These are phyloP conservation scores for Zaprionus lineosus DNA, from an alignment of 2,888 invertebrate species.

Conservation along the genomic window DNA sequence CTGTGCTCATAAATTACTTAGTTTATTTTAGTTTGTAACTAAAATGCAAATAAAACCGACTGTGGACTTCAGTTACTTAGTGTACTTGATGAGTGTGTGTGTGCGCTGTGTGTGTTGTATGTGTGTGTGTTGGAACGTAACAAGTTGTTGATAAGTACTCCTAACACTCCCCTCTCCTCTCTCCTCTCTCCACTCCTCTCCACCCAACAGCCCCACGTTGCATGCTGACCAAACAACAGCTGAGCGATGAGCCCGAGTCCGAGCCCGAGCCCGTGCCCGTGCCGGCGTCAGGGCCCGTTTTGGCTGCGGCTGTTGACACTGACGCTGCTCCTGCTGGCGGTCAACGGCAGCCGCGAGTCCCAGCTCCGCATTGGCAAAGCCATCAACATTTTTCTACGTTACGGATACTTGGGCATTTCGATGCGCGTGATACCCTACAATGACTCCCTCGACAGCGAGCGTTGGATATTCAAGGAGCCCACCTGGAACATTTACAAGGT, in stretches of 20 bases:
- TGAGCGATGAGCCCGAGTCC: slow-evolving; percentile 80
- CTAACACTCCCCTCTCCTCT: neutral
- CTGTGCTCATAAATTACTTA: too few relatives aligned
- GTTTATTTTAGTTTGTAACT: too few relatives aligned
- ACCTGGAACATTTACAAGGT: slow-evolving; percentile 85
- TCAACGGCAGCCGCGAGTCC: slow-evolving; percentile 81
- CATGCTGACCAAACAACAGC: slow-evolving; percentile 56
- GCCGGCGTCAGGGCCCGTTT: slow-evolving; percentile 70
- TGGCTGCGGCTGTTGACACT: slow-evolving; percentile 76
- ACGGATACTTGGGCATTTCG: slow-evolving; percentile 91
- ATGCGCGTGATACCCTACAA: slow-evolving; percentile 92
- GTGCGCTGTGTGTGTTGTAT: too few relatives aligned
- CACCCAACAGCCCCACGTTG: slow-evolving; percentile 41
- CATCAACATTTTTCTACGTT: slow-evolving; percentile 91
- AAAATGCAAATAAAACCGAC: too few relatives aligned
- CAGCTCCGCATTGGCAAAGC: slow-evolving; percentile 89
- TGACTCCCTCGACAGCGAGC: slow-evolving; percentile 90
- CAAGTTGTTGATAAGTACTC: slow-evolving; percentile 14
- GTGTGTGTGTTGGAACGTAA: too few relatives aligned
- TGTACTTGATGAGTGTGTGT: too few relatives aligned
- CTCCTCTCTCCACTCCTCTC: neutral
- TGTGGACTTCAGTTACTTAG: too few relatives aligned
- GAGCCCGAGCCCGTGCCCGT: slow-evolving; percentile 8
- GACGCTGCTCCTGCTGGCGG: slow-evolving; percentile 72
- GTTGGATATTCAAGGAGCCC: slow-evolving; percentile 88